Evolutionary conservation across 2,797 vertebrate genomes (phyloP), one percentile per base, ranked within the genome.

Genomic region (Arrhamphus sclerolepis): DNA sequence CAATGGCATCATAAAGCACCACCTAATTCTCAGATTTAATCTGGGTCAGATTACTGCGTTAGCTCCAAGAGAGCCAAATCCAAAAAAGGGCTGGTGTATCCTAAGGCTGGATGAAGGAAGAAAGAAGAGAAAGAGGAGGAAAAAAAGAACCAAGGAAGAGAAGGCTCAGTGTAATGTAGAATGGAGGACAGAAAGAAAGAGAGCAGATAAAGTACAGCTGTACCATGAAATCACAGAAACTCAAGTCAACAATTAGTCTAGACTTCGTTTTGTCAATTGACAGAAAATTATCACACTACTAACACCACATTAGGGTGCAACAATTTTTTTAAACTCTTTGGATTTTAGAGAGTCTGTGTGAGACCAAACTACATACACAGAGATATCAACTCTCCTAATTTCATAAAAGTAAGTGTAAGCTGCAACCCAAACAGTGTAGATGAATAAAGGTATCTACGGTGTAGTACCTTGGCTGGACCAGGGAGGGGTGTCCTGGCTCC

Each of bases 401-500:
- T 38, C 34, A 34, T 34, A 10, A 34, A 34, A 10, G 9, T 34
- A 38, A 14, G 34, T 38, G 34, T 4, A 13, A 38, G 13, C 11
- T 38, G 34, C 11, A 38, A 38, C 34, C 34, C 34, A 38, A 55
- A 19, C 7, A 22, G 4, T 16, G 20, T 22, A 14, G 20, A 22
- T 38, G 34, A 38, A 38, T 14, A 2, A 10, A 34, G 31, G 18
- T 10, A n/a, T 7, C 39, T 59, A 24, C 40, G 75, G 51, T 89
- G 86, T 61, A 80, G 67, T 93, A 98, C 97, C 97, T 98, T 78
- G 97, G 96, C 73, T 98, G 96, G 81, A 97, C 85, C 88, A 97
- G 89, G 71, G 94, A 90, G 78, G 92, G 89, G 74, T 92, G 90
- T 89, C 93, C 96, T 69, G 93, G 93, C 92, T 99, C 96, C 89